Percentiles rank a stretch among this genome's conserved stretches.
Conservation (phyloP, 2,888 invertebrate genomes). For the Ormyrus pomaceus region DNA sequence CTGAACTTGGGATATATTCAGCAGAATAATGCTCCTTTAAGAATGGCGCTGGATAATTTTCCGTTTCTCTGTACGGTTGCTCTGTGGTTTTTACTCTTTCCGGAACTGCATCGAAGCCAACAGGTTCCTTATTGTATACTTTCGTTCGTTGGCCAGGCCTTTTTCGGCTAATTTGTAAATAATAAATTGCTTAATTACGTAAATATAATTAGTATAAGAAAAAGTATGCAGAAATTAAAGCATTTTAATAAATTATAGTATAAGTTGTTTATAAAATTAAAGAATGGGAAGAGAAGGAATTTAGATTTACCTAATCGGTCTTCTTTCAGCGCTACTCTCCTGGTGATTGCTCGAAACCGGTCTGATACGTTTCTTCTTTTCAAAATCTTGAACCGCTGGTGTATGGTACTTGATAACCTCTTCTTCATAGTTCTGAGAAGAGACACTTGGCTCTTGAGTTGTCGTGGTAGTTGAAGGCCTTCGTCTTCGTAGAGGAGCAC, state of each 20-base stretch:
- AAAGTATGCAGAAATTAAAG: too few species aligned
- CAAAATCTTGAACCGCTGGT: conserved; percentile 59
- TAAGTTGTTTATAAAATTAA: too few species aligned
- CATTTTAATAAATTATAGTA: too few species aligned
- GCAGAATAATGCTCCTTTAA: conserved; percentile 49
- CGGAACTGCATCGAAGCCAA: conserved; percentile 36
- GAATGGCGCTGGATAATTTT: conserved; percentile 55
- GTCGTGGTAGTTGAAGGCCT: conserved; percentile 65
- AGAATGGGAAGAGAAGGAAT: neutral
- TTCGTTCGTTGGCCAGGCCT: conserved; percentile 47
- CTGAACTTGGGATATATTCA: conserved; percentile 44
- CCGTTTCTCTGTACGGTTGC: conserved; percentile 58
- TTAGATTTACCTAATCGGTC: conserved; percentile 49
- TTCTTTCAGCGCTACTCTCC: conserved; percentile 59
- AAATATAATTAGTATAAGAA: too few species aligned
- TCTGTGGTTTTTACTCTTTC: conserved; percentile 53
- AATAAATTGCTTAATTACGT: too few species aligned
- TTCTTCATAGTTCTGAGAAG: conserved; percentile 53
- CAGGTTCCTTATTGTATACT: conserved; percentile 50
- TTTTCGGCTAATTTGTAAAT: conserved; percentile 35
- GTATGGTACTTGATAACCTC: conserved; percentile 63
- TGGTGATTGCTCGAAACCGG: conserved; percentile 60
- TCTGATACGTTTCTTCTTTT: conserved; percentile 63
- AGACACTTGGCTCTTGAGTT: conserved; percentile 56
- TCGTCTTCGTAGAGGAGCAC: conserved; percentile 62